Conservation (phyloP, 35 echinoderm and acorn worm genomes). For the Apostichopus parvimensis region DNA sequence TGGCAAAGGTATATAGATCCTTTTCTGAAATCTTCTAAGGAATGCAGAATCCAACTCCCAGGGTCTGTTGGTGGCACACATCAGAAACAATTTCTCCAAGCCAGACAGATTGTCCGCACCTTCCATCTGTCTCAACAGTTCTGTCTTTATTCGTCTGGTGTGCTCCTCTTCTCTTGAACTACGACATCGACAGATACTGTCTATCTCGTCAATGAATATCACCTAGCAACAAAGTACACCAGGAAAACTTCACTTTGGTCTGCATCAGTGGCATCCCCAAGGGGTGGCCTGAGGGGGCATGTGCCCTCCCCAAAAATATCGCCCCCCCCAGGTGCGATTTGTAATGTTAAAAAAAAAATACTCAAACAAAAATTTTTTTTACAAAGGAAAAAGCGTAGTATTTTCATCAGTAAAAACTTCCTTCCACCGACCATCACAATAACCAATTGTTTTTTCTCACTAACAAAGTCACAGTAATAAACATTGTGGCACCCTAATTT, state of each 20-base stretch:
- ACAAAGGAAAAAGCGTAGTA: too few relatives aligned
- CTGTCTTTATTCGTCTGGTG: constrained; percentile 95
- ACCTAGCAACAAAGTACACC: constrained; percentile 52
- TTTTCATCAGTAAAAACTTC: too few relatives aligned
- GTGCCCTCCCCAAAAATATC: too few relatives aligned
- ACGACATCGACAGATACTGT: constrained; percentile 85
- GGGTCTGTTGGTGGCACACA: constrained; percentile 90
- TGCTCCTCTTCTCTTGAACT: constrained; percentile 91
- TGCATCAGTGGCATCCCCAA: neutral
- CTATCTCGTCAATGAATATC: constrained; percentile 98
- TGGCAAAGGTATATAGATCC: constrained; percentile 90
- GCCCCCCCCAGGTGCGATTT: too few relatives aligned
- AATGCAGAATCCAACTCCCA: constrained; percentile 96
- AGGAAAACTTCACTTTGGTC: neutral
- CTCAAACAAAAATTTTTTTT: too few relatives aligned
- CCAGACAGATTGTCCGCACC: constrained; percentile 61
- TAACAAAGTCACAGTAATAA: too few relatives aligned
- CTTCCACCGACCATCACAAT: too few relatives aligned
- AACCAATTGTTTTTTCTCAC: too few relatives aligned
- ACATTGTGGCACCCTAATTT: too few relatives aligned
- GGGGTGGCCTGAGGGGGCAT: too few relatives aligned
- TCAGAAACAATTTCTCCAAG: constrained; percentile 66
- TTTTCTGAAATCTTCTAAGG: constrained; percentile 91
- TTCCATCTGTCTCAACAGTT: constrained; percentile 93
- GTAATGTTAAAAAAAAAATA: too few relatives aligned